Base-by-base conservation (phyloP, 2,888 invertebrate species). In the Sturmia bella region DNA sequence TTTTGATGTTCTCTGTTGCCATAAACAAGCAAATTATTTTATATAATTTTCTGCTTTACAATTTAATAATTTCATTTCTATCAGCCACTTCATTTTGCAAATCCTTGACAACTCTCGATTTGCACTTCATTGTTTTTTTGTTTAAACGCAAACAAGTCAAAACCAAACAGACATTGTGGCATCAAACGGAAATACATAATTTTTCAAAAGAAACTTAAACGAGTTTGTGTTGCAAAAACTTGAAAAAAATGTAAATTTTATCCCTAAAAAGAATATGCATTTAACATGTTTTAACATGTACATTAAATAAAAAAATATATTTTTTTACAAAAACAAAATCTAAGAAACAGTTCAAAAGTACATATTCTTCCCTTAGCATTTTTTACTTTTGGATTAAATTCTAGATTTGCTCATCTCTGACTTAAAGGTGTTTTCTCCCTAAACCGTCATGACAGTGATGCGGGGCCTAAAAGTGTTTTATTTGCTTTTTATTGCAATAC, bases 171-270 rank as follows among this genome's bases (percentile, higher is more conserved):
- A 82, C 78, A 66, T 70, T 39, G n/a, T 66, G 82, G 74, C 82
- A 82, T 78, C 74, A 59, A 82, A 79, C 78, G 78, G 78, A 82
- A 82, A 78, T 82, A 74, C 74, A 78, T 78, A 69, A 64, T 74
- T 82, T 78, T 78, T 43, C 63, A 64, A 64, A n/a, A 57, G 69
- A 45, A 78, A 74, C 52, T 17, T 63, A 75, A 80, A 37, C 41
- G 50, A 64, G 77, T 78, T 78, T 66, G 72, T 72, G 59, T 72
- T 70, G 66, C 72, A 66, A 19, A 48, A n/a, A 56, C 7, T 45
- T 19, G 56, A 5, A 56, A 76, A 59, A 64, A 76, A 80, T 76
- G 80, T 76, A 80, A 72, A 80, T 75, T 32, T 54, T 39, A n/a
- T 64, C 4, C 21, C n/a, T 17, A 17, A 59, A 41, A 43, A 17